A percentile compares a stretch with the other conserved stretches of the same genome.
phyloP scores from a whole-genome alignment of 2,797 vertebrate genomes.

The Ficedula albicollis region DNA sequence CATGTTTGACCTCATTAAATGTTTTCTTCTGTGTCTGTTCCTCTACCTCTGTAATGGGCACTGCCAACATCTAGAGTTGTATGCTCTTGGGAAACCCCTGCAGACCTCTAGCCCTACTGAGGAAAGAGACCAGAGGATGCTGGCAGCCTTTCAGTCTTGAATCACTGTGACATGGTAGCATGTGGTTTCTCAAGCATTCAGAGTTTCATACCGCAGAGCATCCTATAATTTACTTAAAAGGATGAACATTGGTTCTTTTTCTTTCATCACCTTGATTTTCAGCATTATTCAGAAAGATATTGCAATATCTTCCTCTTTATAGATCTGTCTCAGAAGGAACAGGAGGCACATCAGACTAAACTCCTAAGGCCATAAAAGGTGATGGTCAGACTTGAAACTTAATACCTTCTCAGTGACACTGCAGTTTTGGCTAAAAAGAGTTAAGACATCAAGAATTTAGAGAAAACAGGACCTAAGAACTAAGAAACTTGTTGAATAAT shows the following conservation, averaged over 20 bases:
- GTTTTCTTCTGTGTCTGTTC: neutral
- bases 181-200: neutral
- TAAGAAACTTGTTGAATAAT: neutral
- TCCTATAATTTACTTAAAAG: neutral
- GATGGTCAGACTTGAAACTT: neutral
- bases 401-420: neutral
- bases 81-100: neutral
- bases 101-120: accelerated
- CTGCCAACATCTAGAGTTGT: neutral
- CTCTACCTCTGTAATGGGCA: neutral
- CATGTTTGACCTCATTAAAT: neutral
- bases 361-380: neutral
- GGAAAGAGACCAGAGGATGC: neutral
- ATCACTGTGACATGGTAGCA: too few species aligned
- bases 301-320: neutral
- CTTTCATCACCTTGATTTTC: neutral
- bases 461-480: neutral
- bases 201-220: accelerated
- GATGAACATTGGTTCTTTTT: neutral
- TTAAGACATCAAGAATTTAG: neutral
- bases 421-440: neutral
- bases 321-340: neutral
- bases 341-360: neutral
- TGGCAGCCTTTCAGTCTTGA: neutral
- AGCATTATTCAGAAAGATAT: neutral